A percentile compares a stretch with the other conserved stretches of the same genome.
These are phyloP conservation scores for Saguinus midas DNA, from an alignment of 2,113 vertebrate genomes.

Conservation along the genomic window DNA sequence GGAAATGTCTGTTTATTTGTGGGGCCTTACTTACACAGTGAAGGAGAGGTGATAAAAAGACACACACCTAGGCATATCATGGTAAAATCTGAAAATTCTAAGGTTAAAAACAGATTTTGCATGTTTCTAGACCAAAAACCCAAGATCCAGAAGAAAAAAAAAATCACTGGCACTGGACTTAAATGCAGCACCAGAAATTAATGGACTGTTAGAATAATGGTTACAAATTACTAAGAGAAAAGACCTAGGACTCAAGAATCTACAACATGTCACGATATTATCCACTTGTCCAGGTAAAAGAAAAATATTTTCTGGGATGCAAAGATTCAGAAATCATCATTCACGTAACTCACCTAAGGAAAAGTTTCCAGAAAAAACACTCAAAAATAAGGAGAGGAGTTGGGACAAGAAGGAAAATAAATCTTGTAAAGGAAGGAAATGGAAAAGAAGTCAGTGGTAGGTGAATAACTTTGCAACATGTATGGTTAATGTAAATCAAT, in stretches of 20 bases:
- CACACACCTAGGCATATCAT: neutral
- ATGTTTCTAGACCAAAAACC: neutral
- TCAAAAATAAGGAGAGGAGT: neutral
- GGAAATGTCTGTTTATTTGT: neutral
- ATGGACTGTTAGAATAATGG: neutral
- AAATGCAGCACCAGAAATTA: neutral
- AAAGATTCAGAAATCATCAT: neutral
- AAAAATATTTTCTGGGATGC: neutral
- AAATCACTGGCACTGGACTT: neutral
- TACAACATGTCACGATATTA: neutral
- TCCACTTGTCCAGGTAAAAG: neutral
- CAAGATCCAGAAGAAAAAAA: neutral
- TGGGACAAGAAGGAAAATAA: neutral
- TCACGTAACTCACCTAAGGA: neutral
- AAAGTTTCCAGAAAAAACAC: neutral
- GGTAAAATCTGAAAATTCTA: neutral
- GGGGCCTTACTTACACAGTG: neutral
- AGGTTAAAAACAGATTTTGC: neutral
- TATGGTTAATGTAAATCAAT: neutral
- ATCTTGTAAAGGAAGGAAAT: neutral
- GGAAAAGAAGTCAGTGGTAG: neutral
- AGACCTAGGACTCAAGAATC: neutral
- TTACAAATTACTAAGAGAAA: neutral
- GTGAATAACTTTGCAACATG: neutral
- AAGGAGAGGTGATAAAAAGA: neutral